Evolutionary conservation across 30 jellyfish, hydroid and myxozoan species (phyloP), one percentile per base, ranked within the genome.

Genomic region (Hydractinia echinata): DNA sequence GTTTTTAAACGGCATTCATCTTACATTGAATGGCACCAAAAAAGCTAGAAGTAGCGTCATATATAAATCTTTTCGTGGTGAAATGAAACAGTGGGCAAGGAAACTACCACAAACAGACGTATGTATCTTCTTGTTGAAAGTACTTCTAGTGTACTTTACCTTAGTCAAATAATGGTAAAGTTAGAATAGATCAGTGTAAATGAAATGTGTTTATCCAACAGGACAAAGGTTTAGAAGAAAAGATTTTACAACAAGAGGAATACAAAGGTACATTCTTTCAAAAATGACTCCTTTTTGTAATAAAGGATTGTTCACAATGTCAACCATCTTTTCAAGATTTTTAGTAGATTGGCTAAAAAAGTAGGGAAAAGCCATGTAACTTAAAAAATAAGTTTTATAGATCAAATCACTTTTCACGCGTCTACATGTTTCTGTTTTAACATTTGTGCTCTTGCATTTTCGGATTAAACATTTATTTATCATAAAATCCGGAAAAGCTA

Each of bases 41-140:
- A 87, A 88, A 56, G 88, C 95, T 15, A 88, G 86, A n/a, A 91
- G 97, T 81, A 91, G 97, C 73, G 95, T 86, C 30, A 87, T 92
- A 60, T 84, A 87, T 83, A 88, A 86, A 74, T 39, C 96, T 30
- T 94, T 94, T 85, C 96, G 96, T 61, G 99, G 99, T 39, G 96
- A 84, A 61, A 88, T 94, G 96, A 85, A 87, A 50, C 85, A 82
- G 15, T 85, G 77, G 61, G 66, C 89, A 20, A 77, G 96, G 55
- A 79, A 86, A 72, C 85, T 94, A 4, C 96, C 97, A 14, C 95
- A 81, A 51, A 89, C 97, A 16, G 96, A 94, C 86, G 96, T 92
- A 77, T 8, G 76, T 48, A 15, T 30, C 13, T 51, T 6, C 76
- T 76, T 7, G 10, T 72, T 49, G 53, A 11, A 72, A 9, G 0